Base-by-base conservation (phyloP, 2,797 vertebrate genomes). In the Anomalospiza imberbis region DNA sequence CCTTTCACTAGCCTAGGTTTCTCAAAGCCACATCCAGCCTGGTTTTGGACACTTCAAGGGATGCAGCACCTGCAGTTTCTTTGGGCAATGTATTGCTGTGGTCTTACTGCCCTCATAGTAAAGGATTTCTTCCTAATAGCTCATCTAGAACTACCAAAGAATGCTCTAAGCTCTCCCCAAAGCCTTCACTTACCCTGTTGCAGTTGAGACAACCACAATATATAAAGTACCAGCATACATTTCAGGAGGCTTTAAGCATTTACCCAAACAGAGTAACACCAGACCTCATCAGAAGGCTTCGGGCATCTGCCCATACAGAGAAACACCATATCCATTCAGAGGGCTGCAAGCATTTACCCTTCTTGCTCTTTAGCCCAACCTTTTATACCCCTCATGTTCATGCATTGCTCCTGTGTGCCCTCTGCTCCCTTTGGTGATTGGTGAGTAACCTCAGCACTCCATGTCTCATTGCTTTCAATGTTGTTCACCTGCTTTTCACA, bases 61-160 rank as follows among this genome's bases (percentile, higher is more conserved):
- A 47, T 10, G 11, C 0, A 0, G 9, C 18, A 40, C 17, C 34
- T 22, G 3, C 4, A 40, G 2, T 13, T 72, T 25, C 18, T 66
- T n/a, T 28, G 26, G 9, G 40, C 7, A 34, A 28, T 13, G 1
- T 15, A 10, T 7, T 32, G 8, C 31, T 47, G 40, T 53, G 13
- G 22, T 13, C 38, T 53, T 38, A 34, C 12, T 6, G 4, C 9
- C 9, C 7, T 50, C 24, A 38, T 8, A 1, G 44, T 45, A 65
- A 45, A 34, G 38, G 26, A 58, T 28, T 47, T 32, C 21, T 36
- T 66, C 45, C 8, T 48, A 32, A 36, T 51, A 17, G 20, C 6
- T 60, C 40, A 53, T 17, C 34, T 60, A 72, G 45, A 53, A 16
- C 7, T 47, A 20, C 6, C 5, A 38, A 50, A 77, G 29, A 6